Percentiles rank a stretch among this genome's conserved stretches.
Conservation (phyloP, 2,113 vertebrate genomes). For the Esox niger region DNA sequence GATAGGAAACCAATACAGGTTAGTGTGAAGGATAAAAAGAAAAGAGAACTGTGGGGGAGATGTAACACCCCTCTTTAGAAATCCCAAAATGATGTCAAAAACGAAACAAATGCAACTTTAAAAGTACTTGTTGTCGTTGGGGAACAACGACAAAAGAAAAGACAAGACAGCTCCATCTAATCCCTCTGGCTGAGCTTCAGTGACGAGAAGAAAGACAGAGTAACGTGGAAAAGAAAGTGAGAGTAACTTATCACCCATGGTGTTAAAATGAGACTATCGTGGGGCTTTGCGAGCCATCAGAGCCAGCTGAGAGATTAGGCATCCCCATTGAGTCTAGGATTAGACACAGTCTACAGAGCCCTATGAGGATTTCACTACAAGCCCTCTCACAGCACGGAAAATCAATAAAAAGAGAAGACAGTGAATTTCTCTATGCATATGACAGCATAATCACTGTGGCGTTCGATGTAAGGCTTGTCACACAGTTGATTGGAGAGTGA, state of each 20-base stretch:
- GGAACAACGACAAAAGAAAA: too few relatives aligned
- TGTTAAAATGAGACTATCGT: slow-evolving; percentile 13
- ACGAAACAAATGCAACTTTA: too few relatives aligned
- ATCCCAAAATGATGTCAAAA: too few relatives aligned
- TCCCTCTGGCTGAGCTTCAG: slow-evolving; percentile 44
- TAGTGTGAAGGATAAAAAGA: slow-evolving; percentile 1
- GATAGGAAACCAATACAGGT: too few relatives aligned
- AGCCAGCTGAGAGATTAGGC: slow-evolving; percentile 51
- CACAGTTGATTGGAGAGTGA: too few relatives aligned
- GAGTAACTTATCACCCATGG: slow-evolving; percentile 51
- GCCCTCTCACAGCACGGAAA: neutral
- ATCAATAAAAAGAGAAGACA: too few relatives aligned
- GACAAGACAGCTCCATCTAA: slow-evolving; percentile 42
- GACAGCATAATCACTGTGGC: too few relatives aligned
- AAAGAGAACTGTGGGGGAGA: slow-evolving; percentile 23
- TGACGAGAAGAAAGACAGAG: slow-evolving; percentile 13
- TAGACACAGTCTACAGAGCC: slow-evolving; percentile 49
- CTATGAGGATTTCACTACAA: slow-evolving; percentile 48
- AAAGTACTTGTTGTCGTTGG: too few relatives aligned
- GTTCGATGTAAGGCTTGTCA: too few relatives aligned
- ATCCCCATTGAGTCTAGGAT: slow-evolving; percentile 58
- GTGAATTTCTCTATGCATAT: too few relatives aligned
- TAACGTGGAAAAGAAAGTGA: slow-evolving; percentile 16
- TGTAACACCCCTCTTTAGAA: too few relatives aligned
- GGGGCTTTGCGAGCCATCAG: slow-evolving; percentile 40